A percentile compares a stretch with the other conserved stretches of the same genome.
Evolutionary conservation across 1,140 invertebrate species (phyloP).

Genomic region (Thaumatotibia leucotreta): DNA sequence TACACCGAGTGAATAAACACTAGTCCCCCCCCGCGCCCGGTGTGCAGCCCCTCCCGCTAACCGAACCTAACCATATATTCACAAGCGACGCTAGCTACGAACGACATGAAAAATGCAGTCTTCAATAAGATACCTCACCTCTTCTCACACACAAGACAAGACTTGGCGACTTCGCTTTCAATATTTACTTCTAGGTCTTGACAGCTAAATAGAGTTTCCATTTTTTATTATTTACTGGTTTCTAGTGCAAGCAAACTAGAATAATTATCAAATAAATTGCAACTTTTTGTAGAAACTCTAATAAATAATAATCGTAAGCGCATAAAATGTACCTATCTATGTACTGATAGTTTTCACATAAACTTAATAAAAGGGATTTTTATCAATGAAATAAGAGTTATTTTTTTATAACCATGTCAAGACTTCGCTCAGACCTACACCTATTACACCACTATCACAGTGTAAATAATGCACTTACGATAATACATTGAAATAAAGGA

Average conservation of each 20-base stretch:
- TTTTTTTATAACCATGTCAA: conserved; percentile 55
- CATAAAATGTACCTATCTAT: too few species aligned
- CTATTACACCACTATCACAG: conserved; percentile 72
- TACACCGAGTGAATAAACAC: neutral
- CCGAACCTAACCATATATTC: conserved; percentile 34
- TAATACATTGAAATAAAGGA: conserved; percentile 43
- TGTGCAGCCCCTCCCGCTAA: conserved; percentile 22
- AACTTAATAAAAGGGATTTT: too few species aligned
- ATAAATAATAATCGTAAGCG: too few species aligned
- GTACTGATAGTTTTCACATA: too few species aligned
- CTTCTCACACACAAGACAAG: conserved; percentile 52
- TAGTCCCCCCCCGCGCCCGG: neutral
- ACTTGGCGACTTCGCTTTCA: conserved; percentile 37
- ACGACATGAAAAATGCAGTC: conserved; percentile 64
- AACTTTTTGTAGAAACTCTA: too few species aligned
- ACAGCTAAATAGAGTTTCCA: neutral
- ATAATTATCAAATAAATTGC: too few species aligned
- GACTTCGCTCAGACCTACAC: conserved; percentile 51
- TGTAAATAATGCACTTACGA: conserved; percentile 73
- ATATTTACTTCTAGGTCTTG: neutral
- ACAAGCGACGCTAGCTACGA: conserved; percentile 49
- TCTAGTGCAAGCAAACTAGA: neutral
- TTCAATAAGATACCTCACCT: conserved; percentile 63
- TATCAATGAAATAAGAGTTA: conserved; percentile 17
- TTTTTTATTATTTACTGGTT: neutral